phyloP scores from a whole-genome alignment of 2,113 vertebrate species.

The Raja brachyura region DNA sequence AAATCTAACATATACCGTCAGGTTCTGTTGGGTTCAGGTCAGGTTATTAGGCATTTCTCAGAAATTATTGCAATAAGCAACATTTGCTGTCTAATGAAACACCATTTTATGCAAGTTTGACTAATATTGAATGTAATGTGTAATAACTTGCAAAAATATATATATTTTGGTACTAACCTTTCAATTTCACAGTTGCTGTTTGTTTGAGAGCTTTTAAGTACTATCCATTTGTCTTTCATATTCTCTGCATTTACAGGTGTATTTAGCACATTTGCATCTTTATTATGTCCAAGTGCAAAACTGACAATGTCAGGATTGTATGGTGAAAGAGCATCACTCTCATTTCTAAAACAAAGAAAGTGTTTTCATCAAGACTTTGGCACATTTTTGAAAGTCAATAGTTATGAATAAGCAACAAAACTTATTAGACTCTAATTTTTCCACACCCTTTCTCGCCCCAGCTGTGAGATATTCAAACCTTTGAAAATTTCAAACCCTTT shows the following conservation, averaged over 20 bases:
- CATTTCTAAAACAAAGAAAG: constrained; percentile 52
- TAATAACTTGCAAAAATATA: background rate
- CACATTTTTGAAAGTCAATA: background rate
- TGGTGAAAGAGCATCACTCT: constrained; percentile 50
- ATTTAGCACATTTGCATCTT: constrained; percentile 12
- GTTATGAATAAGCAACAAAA: background rate
- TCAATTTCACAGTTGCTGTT: constrained; percentile 17
- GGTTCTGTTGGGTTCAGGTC: too few relatives aligned
- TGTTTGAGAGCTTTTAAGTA: background rate
- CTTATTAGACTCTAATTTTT: background rate
- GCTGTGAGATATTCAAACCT: background rate
- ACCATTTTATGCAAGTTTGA: background rate
- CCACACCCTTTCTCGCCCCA: background rate
- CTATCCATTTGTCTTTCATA: background rate
- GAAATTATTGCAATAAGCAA: background rate
- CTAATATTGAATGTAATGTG: background rate
- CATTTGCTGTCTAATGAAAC: background rate
- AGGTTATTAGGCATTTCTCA: too few relatives aligned
- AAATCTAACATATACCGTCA: too few relatives aligned
- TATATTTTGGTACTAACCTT: constrained; percentile 41
- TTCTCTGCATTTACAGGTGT: background rate
- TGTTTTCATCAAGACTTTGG: background rate
- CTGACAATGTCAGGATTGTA: constrained; percentile 65
- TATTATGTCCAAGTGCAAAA: constrained; percentile 58
- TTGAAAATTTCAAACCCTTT: background rate